Evolutionary conservation across 2,797 vertebrate genomes (phyloP).

Genomic region (Lagorchestes hirsutus): DNA sequence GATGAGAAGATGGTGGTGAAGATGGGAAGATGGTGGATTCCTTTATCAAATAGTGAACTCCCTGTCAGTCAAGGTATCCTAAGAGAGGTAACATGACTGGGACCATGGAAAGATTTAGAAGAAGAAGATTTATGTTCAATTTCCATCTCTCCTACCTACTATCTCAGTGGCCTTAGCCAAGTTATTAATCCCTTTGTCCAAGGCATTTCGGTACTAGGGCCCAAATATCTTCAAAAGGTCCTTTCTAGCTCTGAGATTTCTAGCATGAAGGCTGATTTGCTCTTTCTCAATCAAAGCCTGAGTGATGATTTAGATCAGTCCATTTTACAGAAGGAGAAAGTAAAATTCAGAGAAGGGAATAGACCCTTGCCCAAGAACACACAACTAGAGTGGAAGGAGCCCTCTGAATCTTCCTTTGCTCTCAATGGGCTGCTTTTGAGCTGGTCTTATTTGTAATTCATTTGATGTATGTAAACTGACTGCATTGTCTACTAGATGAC

Average conservation of each 20-base stretch:
- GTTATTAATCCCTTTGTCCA: neutral
- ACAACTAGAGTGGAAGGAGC: neutral
- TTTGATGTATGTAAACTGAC: neutral
- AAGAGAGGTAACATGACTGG: neutral
- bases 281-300: neutral
- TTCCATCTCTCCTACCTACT: neutral
- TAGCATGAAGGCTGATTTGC: neutral
- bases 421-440: neutral
- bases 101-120: neutral
- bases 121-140: neutral
- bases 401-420: neutral
- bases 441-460: neutral
- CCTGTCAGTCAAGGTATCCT: neutral
- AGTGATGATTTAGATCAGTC: neutral
- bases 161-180: neutral
- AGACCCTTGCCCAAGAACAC: neutral
- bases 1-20: neutral
- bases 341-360: neutral
- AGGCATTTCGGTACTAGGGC: neutral
- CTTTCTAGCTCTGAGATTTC: neutral
- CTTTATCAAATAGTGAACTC: neutral
- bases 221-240: neutral
- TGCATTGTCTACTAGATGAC: neutral
- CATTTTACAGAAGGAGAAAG: neutral
- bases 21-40: neutral